Conservation (phyloP, 2,797 vertebrate species). For the Argentina silus region DNA sequence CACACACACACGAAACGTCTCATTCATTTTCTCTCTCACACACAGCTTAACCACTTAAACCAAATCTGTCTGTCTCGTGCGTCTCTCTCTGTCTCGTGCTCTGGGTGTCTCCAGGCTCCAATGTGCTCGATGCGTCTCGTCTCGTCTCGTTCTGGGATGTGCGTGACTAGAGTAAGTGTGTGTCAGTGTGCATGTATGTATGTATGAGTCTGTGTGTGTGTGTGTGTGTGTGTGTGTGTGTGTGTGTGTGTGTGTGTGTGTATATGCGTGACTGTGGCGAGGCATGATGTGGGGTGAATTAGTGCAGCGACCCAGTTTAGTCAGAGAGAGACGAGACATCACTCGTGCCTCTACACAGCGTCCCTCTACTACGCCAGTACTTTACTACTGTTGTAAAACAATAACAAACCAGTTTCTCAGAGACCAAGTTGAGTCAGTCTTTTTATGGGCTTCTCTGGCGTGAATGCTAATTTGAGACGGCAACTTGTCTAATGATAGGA, state of each 20-base stretch:
- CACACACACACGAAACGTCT: constrained; percentile 1
- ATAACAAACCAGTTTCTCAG: too few relatives aligned
- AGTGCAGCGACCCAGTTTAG: constrained; percentile 73
- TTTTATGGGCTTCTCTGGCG: too few relatives aligned
- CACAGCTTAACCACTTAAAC: neutral
- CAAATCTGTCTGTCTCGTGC: constrained; percentile 18
- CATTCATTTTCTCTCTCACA: neutral
- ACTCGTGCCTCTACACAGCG: neutral
- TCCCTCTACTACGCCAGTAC: neutral
- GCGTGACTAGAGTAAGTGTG: constrained; percentile 12
- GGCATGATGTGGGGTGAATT: constrained; percentile 62
- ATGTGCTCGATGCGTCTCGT: constrained; percentile 34
- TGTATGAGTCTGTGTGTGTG: too few relatives aligned
- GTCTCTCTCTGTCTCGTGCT: constrained; percentile 35
- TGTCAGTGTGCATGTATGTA: constrained; percentile 4
- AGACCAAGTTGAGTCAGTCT: too few relatives aligned
- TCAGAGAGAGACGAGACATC: constrained; percentile 53
- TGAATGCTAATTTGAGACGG: constrained; percentile 49
- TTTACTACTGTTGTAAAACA: too few relatives aligned
- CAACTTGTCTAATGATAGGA: constrained; percentile 63
- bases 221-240: too few relatives aligned
- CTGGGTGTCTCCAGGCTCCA: constrained; percentile 3
- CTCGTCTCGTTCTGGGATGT: constrained; percentile 41
- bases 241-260: constrained; percentile 34
- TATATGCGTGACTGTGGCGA: constrained; percentile 74